A percentile compares a stretch with the other conserved stretches of the same genome.
Conservation (phyloP, 2,888 invertebrate species). For the Calameuta filiformis region DNA sequence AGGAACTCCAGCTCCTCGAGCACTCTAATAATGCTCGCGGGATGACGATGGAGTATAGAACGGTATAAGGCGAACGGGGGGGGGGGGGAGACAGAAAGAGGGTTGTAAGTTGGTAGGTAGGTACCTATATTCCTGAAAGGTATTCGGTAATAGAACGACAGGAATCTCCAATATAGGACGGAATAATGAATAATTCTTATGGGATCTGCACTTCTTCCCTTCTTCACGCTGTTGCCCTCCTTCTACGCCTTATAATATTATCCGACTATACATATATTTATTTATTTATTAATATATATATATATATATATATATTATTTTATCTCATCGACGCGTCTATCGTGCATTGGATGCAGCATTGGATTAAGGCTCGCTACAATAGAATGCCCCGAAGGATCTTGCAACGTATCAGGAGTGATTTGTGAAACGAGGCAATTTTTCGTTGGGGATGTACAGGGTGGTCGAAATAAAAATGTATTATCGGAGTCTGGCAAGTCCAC, state of each 20-base stretch:
- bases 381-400: too few relatives aligned
- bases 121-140: slow-evolving; percentile 26
- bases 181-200: slow-evolving; percentile 18
- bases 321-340: too few relatives aligned
- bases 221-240: background rate
- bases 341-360: too few relatives aligned
- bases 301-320: too few relatives aligned
- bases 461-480: background rate
- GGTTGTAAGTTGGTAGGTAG: background rate
- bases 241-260: background rate
- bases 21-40: background rate
- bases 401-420: background rate
- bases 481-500: background rate
- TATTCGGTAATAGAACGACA: slow-evolving; percentile 47
- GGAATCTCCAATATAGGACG: slow-evolving; percentile 47
- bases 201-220: background rate
- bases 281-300: too few relatives aligned
- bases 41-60: background rate
- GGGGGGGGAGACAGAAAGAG: background rate
- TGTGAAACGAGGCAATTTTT: background rate
- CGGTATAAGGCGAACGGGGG: background rate
- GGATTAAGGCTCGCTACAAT: too few relatives aligned
- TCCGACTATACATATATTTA: background rate
- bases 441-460: background rate
- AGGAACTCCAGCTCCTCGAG: background rate